phyloP scores from a whole-genome alignment of 2,888 invertebrate genomes.

The Acanthosepion pharaonis region DNA sequence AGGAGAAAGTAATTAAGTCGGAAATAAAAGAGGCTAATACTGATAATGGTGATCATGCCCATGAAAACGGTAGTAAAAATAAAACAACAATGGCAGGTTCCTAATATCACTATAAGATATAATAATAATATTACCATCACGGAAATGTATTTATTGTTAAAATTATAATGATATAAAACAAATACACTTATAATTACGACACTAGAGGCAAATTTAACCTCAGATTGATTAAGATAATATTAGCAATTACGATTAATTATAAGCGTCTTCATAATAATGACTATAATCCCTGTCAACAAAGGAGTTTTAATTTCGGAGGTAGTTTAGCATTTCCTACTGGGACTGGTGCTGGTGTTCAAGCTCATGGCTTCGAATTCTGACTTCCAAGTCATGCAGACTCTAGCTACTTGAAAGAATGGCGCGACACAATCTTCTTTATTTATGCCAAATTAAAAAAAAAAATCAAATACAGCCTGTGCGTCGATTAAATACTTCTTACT shows the following conservation, averaged over 20 bases:
- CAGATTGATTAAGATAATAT: neutral
- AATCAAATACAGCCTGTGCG: no score
- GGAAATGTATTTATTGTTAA: neutral
- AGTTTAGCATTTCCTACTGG: neutral
- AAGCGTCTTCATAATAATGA: neutral
- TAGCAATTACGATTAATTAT: neutral
- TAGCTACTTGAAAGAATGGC: no score
- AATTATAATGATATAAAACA: neutral
- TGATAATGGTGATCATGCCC: neutral
- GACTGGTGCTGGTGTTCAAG: neutral
- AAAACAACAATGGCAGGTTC: no score
- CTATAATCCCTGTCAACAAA: neutral
- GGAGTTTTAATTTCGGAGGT: neutral
- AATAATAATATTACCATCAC: neutral
- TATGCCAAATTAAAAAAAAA: no score
- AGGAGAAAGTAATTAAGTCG: neutral
- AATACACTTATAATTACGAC: neutral
- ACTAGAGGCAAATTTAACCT: neutral
- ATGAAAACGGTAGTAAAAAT: neutral
- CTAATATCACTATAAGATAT: no score
- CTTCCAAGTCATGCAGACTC: neutral
- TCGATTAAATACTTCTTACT: no score
- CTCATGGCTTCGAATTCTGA: neutral
- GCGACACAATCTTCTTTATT: no score
- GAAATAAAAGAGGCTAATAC: neutral